Evolutionary conservation across 2,888 invertebrate genomes (phyloP).

Genomic region (Rhaphigaster nebulosa): DNA sequence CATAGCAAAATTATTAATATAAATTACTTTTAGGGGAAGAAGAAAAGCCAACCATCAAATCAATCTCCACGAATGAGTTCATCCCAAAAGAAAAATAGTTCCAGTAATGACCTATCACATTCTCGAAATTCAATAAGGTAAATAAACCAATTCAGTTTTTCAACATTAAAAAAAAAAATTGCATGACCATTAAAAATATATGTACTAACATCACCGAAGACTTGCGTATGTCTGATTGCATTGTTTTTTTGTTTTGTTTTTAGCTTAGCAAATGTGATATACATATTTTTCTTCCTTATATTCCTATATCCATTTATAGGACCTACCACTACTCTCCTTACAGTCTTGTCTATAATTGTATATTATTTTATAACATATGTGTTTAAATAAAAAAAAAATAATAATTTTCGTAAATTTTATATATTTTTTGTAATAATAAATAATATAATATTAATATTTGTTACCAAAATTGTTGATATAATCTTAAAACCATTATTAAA

Average conservation of each 20-base stretch:
- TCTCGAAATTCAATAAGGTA: slow-evolving; percentile 50
- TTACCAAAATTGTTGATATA: slow-evolving; percentile 23
- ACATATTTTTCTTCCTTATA: slow-evolving; percentile 61
- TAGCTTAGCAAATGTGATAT: slow-evolving; percentile 63
- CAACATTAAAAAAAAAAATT: background rate
- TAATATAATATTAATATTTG: slow-evolving; percentile 36
- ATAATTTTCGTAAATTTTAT: slow-evolving; percentile 15
- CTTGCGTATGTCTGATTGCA: slow-evolving; percentile 38
- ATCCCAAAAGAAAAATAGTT: slow-evolving; percentile 39
- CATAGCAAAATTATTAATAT: background rate
- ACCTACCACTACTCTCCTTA: slow-evolving; percentile 59
- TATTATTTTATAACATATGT: slow-evolving; percentile 58
- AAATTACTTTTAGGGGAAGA: background rate
- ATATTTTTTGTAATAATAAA: slow-evolving; percentile 11
- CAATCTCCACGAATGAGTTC: slow-evolving; percentile 28
- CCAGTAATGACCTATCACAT: background rate
- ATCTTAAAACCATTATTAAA: background rate
- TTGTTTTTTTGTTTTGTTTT: slow-evolving; percentile 57
- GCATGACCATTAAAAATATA: slow-evolving; percentile 33
- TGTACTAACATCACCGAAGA: slow-evolving; percentile 22
- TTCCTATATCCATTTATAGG: slow-evolving; percentile 62
- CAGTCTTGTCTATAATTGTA: slow-evolving; percentile 60
- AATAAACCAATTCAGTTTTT: background rate
- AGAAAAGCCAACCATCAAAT: slow-evolving; percentile 50
- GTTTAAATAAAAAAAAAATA: slow-evolving; percentile 19